These are phyloP conservation scores for Hemicrepidius hirtus DNA, from an alignment of 2,888 invertebrate species.

Conservation along the genomic window DNA sequence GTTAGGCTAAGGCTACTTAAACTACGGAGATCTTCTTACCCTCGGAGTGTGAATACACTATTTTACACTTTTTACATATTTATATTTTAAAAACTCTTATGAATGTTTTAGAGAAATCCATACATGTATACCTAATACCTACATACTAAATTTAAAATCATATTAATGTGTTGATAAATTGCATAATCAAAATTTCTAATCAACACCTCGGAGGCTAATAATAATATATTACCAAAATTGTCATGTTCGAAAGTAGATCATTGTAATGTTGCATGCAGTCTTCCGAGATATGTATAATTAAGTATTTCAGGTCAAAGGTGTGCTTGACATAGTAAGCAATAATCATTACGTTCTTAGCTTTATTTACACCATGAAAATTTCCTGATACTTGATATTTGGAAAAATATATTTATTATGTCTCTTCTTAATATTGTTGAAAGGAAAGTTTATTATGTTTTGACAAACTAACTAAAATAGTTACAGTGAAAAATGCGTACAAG, in stretches of 20 bases:
- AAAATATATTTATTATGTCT: background rate
- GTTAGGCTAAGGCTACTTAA: no score
- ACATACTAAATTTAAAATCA: background rate
- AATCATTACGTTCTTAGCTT: background rate
- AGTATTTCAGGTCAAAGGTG: slow-evolving; percentile 7
- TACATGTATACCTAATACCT: no score
- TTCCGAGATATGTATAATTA: background rate
- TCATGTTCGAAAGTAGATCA: slow-evolving; percentile 1
- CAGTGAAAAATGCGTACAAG: slow-evolving; percentile 9
- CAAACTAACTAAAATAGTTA: background rate
- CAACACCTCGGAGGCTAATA: background rate
- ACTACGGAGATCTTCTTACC: no score
- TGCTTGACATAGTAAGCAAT: no score
- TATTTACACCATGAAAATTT: background rate
- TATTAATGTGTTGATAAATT: background rate
- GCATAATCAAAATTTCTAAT: background rate
- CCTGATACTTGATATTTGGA: slow-evolving; percentile 1
- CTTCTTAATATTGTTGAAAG: background rate
- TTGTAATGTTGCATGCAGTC: background rate
- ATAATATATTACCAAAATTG: background rate
- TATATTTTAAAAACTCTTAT: background rate
- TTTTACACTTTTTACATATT: background rate
- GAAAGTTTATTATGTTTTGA: background rate
- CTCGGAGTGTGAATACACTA: background rate
- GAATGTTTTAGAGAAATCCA: background rate